Evolutionary conservation across 2,888 invertebrate genomes (phyloP), one percentile per base, ranked within the genome.

Genomic region (Agonopterix alstromeriana): DNA sequence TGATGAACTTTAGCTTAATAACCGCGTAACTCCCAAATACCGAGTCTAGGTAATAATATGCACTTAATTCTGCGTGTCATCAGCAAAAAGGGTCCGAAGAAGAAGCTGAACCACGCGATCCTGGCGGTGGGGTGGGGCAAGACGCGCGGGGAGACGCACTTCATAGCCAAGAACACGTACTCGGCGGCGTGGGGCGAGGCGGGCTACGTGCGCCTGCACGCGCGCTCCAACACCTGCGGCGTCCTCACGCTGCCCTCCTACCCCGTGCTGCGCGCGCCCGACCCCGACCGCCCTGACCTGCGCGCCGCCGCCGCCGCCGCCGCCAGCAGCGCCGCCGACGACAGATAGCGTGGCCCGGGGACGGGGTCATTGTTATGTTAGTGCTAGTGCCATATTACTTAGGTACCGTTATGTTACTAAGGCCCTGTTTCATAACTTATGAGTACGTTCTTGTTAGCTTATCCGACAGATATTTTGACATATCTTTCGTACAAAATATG

Each of bases 91-190:
- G 48, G 51, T 4, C 47, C 55, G 36, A 54, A 56, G 42, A 53
- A 63, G 52, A 46, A 47, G 46, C 49, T 68, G 46, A 72, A 71
- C 54, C 85, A 85, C 62, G 85, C 85, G 0, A 77, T 84, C 60
- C 51, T 81, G 55, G 83, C 82, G 8, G 84, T 85, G 51, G 85
- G 85, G 0, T 86, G 82, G 82, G 79, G 74, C 46, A 59, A 61
- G 59, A 56, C 57, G 46, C 56, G 65, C 40, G 70, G 69, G 1
- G 72, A 72, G 54, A 65, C 77, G n/a, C 70, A 78, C 72, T 73
- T 84, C 67, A 74, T 77, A 45, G 52, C 84, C 54, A 84, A 86
- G 75, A 85, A 86, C 72, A 80, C 82, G 47, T 84, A 82, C 80
- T 67, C 73, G 3, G 55, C 59, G 14, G 57, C 48, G 52, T 83